Conservation (phyloP, 2,797 vertebrate species). For the Leptatherina wallacei region DNA sequence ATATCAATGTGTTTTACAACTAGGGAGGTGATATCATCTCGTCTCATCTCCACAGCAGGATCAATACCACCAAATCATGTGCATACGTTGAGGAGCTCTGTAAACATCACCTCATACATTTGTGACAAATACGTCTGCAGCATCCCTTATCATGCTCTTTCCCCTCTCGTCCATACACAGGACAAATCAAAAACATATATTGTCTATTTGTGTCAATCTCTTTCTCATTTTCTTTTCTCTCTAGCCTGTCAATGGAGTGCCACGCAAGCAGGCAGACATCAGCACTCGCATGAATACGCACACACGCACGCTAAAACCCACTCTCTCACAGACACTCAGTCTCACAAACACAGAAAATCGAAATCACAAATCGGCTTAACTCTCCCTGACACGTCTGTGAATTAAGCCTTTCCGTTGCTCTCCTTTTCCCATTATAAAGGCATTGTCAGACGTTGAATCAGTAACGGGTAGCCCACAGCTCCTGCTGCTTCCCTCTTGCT, state of each 20-base stretch:
- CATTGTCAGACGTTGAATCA: slow-evolving; percentile 76
- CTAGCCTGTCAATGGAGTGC: slow-evolving; percentile 39
- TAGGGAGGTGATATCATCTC: slow-evolving; percentile 46
- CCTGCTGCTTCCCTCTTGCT: slow-evolving; percentile 48
- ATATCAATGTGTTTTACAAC: slow-evolving; percentile 65
- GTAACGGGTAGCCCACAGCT: slow-evolving; percentile 77
- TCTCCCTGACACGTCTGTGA: slow-evolving; percentile 81
- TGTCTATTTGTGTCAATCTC: slow-evolving; percentile 66
- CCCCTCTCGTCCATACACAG: slow-evolving; percentile 21
- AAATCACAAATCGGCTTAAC: slow-evolving; percentile 84
- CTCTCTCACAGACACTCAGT: slow-evolving; percentile 71
- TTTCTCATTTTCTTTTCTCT: slow-evolving; percentile 56
- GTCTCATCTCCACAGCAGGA: slow-evolving; percentile 47
- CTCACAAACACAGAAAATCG: slow-evolving; percentile 80
- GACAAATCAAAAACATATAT: slow-evolving; percentile 67
- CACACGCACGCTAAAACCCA: slow-evolving; percentile 36
- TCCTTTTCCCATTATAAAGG: slow-evolving; percentile 78
- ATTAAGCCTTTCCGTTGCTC: slow-evolving; percentile 80
- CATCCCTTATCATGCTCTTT: slow-evolving; percentile 29
- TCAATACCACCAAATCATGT: slow-evolving; percentile 61
- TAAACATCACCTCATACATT: slow-evolving; percentile 51
- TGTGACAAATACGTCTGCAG: slow-evolving; percentile 32
- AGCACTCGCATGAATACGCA: slow-evolving; percentile 37
- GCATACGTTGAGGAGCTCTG: slow-evolving; percentile 39
- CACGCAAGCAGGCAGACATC: slow-evolving; percentile 31